Conservation (phyloP, 2,797 vertebrate species). For the Rhinoraja longicauda region DNA sequence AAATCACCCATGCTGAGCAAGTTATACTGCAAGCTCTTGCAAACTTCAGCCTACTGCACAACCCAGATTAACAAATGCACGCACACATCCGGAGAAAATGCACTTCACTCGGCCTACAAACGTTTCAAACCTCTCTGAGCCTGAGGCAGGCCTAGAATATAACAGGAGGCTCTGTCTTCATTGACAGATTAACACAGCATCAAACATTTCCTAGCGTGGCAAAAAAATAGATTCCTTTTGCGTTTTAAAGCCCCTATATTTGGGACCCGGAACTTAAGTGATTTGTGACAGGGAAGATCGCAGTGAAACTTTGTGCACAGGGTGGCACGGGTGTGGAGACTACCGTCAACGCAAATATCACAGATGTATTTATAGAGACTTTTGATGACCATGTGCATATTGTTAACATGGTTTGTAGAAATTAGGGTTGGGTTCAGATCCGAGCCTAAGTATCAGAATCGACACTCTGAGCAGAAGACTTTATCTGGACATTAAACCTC, state of each 20-base stretch:
- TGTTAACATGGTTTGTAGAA: background rate
- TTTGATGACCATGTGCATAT: background rate
- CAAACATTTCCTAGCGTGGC: background rate
- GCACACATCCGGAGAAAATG: conserved; percentile 67
- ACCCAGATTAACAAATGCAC: conserved; percentile 49
- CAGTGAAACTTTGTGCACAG: background rate
- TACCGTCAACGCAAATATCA: background rate
- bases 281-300: background rate
- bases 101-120: background rate
- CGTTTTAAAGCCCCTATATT: too few species aligned
- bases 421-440: background rate
- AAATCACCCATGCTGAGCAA: conserved; percentile 48
- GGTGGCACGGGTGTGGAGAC: background rate
- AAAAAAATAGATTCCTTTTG: background rate
- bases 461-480: too few species aligned
- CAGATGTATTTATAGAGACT: background rate
- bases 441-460: background rate
- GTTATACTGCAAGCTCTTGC: conserved; percentile 45
- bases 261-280: background rate
- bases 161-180: background rate
- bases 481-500: background rate
- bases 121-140: background rate
- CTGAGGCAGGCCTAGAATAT: background rate
- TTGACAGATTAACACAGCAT: background rate
- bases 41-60: conserved; percentile 49